A percentile compares a stretch with the other conserved stretches of the same genome.
These are phyloP conservation scores for Apotomis turbidana DNA, from an alignment of 2,888 invertebrate genomes.

Conservation along the genomic window DNA sequence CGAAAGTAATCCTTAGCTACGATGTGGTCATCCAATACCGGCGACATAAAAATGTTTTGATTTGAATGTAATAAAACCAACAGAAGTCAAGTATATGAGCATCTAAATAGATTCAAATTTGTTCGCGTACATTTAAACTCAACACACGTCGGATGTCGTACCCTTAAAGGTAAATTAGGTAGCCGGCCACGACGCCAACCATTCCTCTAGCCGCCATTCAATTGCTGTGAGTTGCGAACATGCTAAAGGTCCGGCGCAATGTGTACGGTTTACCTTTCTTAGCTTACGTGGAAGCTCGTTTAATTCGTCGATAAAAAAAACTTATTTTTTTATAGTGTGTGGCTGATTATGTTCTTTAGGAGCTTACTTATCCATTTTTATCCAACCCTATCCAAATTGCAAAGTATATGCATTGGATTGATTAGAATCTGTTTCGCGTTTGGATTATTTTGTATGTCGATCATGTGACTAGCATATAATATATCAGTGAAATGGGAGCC, in stretches of 20 bases:
- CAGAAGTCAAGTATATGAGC: neutral
- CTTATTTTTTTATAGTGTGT: neutral
- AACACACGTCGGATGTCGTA: conserved; percentile 27
- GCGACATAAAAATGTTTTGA: no score
- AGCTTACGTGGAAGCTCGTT: conserved; percentile 35
- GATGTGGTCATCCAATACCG: no score
- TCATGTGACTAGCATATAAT: no score
- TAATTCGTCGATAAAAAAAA: conserved; percentile 15
- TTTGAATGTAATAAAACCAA: no score
- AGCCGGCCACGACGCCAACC: conserved; percentile 46
- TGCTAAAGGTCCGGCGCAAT: conserved; percentile 50
- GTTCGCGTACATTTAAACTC: conserved; percentile 20
- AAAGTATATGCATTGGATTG: neutral
- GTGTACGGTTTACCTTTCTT: conserved; percentile 53
- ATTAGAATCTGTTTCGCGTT: neutral
- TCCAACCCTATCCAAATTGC: no score
- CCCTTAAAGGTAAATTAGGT: conserved; percentile 56
- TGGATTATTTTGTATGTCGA: neutral
- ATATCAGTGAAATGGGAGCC: no score
- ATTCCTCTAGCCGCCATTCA: conserved; percentile 56
- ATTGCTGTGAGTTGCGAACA: conserved; percentile 54
- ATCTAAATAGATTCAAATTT: conserved; percentile 16
- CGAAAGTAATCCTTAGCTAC: no score
- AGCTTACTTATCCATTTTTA: neutral
- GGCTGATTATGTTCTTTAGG: neutral